Evolutionary conservation across 2,113 vertebrate genomes (phyloP), one percentile per base, ranked within the genome.

Genomic region (Indicator maculatus): DNA sequence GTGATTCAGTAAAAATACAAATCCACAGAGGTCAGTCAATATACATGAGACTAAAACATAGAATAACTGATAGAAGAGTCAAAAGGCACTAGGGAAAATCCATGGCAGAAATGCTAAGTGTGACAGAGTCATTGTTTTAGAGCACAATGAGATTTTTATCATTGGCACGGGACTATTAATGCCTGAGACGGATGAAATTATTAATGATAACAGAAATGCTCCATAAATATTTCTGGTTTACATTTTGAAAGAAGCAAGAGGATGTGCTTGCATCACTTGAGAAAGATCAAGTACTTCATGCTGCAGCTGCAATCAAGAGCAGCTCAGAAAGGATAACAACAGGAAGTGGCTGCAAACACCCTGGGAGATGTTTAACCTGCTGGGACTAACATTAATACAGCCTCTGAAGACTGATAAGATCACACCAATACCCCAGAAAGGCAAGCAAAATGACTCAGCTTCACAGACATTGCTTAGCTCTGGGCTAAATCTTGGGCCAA

Each of bases 301-400:
- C 52, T 74, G 80, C 79, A 91, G 83, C 73, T 90, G 92, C 76
- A 86, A 71, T 94, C 90, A 90, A 93, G 83, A 94, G 70, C 80
- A 75, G 47, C 83, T 90, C 76, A 7, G 30, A 50, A 88, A 88
- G 67, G 64, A n/a, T 80, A 91, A 93, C 83, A 92, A 76, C 79
- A 94, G 80, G 90, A 96, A 90, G 88, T 60, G 6, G 2, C 59
- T 67, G 65, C 71, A 80, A 94, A 88, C 85, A 83, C 86, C 76
- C 83, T 53, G 47, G 88, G 80, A 88, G 79, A 56, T 0, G 5
- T 74, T 4, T 95, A 78, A 93, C 80, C 79, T 9, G 16, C 73
- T 67, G 58, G 39, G 72, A 86, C 76, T 86, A 81, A 83, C 63
- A 73, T 94, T 92, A 75, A 93, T 78, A 15, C 65, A 52, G 45